phyloP scores from a whole-genome alignment of 2,113 vertebrate genomes.

The Plecturocebus donacophilus region DNA sequence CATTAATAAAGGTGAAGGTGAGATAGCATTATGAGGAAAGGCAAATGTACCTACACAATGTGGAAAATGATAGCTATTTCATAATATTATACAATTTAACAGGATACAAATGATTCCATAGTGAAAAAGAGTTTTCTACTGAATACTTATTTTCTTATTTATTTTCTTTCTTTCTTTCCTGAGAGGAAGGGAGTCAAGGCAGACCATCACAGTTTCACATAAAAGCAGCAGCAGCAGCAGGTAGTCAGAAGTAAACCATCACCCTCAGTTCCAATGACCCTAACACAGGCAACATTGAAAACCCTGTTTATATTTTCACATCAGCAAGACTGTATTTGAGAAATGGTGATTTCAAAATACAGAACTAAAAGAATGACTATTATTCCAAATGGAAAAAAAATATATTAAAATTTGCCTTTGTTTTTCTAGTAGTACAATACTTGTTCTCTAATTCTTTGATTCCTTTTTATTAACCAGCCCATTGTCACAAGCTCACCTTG shows the following conservation, averaged over 20 bases:
- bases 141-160: slow-evolving; percentile 11
- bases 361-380: slow-evolving; percentile 37
- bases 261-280: too few relatives aligned
- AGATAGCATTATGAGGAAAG: not conserved
- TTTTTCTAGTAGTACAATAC: not conserved
- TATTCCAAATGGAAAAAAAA: not conserved
- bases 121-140: not conserved
- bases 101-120: not conserved
- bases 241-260: not conserved
- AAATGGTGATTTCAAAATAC: not conserved
- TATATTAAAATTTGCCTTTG: not conserved
- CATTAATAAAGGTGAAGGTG: not conserved
- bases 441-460: not conserved
- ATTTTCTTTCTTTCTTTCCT: not conserved
- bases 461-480: not conserved
- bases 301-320: not conserved
- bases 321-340: not conserved
- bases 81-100: not conserved
- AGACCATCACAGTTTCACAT: slow-evolving; percentile 3
- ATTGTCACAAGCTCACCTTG: not conserved
- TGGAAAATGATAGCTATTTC: not conserved
- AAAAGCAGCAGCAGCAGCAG: not conserved
- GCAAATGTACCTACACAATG: not conserved
- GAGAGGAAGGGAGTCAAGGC: not conserved
- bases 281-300: slow-evolving; percentile 8